Base-by-base conservation (phyloP, 2,113 vertebrate genomes). In the Pelmatolapia mariae region DNA sequence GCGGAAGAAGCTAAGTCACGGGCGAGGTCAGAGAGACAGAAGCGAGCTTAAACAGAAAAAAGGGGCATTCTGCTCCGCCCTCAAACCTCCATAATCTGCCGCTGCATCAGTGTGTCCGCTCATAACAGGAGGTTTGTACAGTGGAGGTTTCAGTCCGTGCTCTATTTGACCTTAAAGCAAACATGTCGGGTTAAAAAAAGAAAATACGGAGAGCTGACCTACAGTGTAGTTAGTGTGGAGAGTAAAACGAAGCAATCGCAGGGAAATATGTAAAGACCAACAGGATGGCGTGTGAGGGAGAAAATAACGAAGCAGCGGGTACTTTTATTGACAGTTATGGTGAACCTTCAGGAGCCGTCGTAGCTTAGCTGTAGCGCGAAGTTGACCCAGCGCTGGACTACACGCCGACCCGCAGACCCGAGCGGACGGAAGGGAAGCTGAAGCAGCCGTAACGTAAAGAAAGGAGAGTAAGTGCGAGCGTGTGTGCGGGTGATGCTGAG, bases 11-110 rank as follows among this genome's bases (percentile, higher is more conserved):
- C 7, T 5, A 29, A 9, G 43, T 15, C 12, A 73, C 22, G 43
- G 24, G 24, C 9, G 26, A 52, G 19, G 8, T 26, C 31, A 15
- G 22, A n/a, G 52, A 63, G 33, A 18, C 13, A 54, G 5, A 19
- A n/a, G 10, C 33, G 13, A 10, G 18, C 4, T 76, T 50, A 31
- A 19, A 50, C 9, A 10, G 15, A 47, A 43, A 71, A 22, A 47
- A 56, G 19, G 40, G 29, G 45, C 59, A 45, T 50, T 52, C 45
- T 40, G 82, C 88, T 87, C 92, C 89, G 68, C 89, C 92, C 68
- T 68, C 45, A 45, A 68, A 38, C 18, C 43, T n/a, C 4, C 40
- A n/a, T 52, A 66, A 29, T 7, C 38, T 3, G 18, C 33, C 19
- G 3, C 78, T 53, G 31, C 22, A 10, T 33, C 76, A 15, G 45